Evolutionary conservation across 2,888 invertebrate species (phyloP), one percentile per base, ranked within the genome.

Genomic region (Noctua janthina): DNA sequence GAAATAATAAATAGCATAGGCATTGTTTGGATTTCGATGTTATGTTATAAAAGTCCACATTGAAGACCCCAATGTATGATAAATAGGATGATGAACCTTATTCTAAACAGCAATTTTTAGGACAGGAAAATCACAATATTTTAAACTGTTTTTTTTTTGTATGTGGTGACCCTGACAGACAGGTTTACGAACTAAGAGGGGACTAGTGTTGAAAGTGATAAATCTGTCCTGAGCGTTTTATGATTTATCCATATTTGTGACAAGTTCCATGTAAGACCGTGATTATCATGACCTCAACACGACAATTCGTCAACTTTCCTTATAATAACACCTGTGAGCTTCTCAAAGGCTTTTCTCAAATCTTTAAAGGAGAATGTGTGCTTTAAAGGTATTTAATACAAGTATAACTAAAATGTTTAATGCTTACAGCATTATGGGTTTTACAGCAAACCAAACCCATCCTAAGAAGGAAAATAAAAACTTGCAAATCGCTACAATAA

Each of bases 211-310:
- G 74, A 78, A 78, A 72, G 59, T 85, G 78, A 88, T 89, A 87
- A 89, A 89, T 88, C 86, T 86, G 77, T 88, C 69, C 56, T 78
- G 74, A 86, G 68, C 76, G 59, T 86, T 89, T 89, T 86, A 88
- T 82, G 81, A 85, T 78, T 83, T 85, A 80, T 78, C 81, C 76
- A 86, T 86, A 72, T 88, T 83, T 89, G 77, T 81, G 79, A 73
- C 83, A 84, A 64, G 62, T 74, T 74, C 56, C 43, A 71, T 81
- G 74, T 79, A 71, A 23, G 71, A 46, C 49, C 17, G 13, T 15
- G 69, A 71, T 70, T 66, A 76, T 76, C 69, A 43, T 66, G 39
- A 62, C 54, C 51, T 51, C 59, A 7, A 76, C 49, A 56, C 10
- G n/a, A 59, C 13, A 75, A 78, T 75, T 46, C 43, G 29, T 54